Percentiles rank a stretch among this genome's conserved stretches.
phyloP scores from a whole-genome alignment of 2,113 vertebrate species.

The Sinosuthora webbiana region DNA sequence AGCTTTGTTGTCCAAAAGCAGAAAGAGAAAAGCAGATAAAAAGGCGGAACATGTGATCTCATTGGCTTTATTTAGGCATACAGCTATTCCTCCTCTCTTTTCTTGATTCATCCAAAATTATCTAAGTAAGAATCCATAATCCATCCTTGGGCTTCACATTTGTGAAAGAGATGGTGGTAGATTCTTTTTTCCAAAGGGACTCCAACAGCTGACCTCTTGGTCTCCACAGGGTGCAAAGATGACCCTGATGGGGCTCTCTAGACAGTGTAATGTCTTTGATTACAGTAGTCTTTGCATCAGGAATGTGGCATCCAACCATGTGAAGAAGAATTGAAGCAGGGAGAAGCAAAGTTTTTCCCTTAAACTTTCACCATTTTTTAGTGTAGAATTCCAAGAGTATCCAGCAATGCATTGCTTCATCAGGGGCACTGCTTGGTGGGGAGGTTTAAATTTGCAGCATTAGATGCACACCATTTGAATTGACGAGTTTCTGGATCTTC shows the following conservation, averaged over 20 bases:
- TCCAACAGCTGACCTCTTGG: background rate
- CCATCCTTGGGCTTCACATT: slow-evolving; percentile 8
- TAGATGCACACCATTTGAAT: background rate
- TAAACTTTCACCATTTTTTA: background rate
- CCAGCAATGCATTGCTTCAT: background rate
- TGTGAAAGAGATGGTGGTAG: slow-evolving; percentile 11
- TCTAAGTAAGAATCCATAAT: slow-evolving; percentile 53
- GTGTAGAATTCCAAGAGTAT: background rate
- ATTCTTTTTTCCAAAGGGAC: background rate
- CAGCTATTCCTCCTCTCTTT: slow-evolving; percentile 41
- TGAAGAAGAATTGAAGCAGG: background rate
- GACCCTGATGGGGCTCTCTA: background rate
- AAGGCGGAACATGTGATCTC: slow-evolving; percentile 76
- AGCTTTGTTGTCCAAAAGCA: slow-evolving; percentile 72
- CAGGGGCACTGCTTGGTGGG: background rate
- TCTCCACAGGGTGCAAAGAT: background rate
- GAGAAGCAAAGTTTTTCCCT: background rate
- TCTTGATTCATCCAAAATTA: slow-evolving; percentile 68
- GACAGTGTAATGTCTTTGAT: background rate
- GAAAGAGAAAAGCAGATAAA: slow-evolving; percentile 72
- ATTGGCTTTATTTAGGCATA: slow-evolving; percentile 72
- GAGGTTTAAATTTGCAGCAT: background rate
- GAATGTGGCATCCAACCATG: background rate
- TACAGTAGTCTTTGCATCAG: background rate
- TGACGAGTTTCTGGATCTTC: background rate